These are phyloP conservation scores for Ornithorhynchus anatinus DNA, from an alignment of 2,113 vertebrate species.

Conservation along the genomic window DNA sequence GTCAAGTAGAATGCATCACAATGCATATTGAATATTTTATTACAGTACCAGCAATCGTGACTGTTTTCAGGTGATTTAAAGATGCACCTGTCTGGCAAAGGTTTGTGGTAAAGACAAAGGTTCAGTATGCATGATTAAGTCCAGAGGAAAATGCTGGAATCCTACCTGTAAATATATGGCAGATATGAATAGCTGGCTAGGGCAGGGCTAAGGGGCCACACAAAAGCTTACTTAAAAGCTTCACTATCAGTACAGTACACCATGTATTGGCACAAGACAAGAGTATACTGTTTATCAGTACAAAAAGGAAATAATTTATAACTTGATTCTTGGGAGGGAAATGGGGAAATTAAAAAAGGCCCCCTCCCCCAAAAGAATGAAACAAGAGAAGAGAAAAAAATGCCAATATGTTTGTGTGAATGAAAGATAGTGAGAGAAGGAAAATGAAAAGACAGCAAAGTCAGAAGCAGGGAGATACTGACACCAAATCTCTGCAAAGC, in stretches of 20 bases:
- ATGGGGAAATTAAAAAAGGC: constrained; percentile 11
- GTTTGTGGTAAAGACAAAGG: neutral
- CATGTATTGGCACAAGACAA: constrained; percentile 52
- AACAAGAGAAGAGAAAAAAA: constrained; percentile 52
- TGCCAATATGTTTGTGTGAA: constrained; percentile 73
- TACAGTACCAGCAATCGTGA: constrained; percentile 15
- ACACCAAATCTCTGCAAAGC: constrained; percentile 87
- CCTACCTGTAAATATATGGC: constrained; percentile 50
- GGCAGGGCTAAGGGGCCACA: constrained; percentile 18
- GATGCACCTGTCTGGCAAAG: constrained; percentile 13
- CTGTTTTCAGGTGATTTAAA: constrained; percentile 18
- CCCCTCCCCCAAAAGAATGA: constrained; percentile 40
- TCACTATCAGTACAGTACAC: constrained; percentile 35
- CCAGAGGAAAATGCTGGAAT: constrained; percentile 14
- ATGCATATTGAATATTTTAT: constrained; percentile 58
- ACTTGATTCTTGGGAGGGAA: constrained; percentile 56
- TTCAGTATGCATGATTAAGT: constrained; percentile 35
- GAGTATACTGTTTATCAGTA: constrained; percentile 58
- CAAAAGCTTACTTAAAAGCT: constrained; percentile 52
- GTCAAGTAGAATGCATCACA: constrained; percentile 24
- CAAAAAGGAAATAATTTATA: constrained; percentile 68
- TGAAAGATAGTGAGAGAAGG: constrained; percentile 70
- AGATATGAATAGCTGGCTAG: constrained; percentile 43
- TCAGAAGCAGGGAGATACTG: constrained; percentile 80
- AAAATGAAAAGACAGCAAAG: constrained; percentile 72